Conservation (phyloP, 2,113 vertebrate genomes). For the Sylvia atricapilla region DNA sequence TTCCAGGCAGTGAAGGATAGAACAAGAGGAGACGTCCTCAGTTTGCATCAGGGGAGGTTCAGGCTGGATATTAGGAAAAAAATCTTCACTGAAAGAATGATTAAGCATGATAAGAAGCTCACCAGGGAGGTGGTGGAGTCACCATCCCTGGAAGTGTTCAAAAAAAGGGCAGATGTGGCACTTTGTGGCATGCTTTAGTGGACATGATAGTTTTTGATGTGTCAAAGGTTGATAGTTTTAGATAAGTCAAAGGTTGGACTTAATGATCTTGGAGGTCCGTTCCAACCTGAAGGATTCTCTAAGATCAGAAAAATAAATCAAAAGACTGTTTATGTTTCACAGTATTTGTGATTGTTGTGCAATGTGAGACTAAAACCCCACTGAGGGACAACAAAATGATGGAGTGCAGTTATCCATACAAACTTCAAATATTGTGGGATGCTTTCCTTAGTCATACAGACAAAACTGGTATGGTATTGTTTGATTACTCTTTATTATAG, state of each 20-base stretch:
- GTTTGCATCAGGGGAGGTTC: too few relatives aligned
- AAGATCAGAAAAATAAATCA: not conserved
- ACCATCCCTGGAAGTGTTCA: not conserved
- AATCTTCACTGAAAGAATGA: too few relatives aligned
- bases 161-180: not conserved
- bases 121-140: not conserved
- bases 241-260: not conserved
- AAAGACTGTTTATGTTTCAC: not conserved
- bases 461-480: not conserved
- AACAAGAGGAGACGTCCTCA: not conserved
- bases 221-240: not conserved
- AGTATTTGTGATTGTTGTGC: not conserved
- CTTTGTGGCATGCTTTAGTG: not conserved
- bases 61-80: not conserved
- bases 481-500: not conserved
- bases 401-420: not conserved
- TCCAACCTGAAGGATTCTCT: not conserved
- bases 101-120: not conserved
- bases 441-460: not conserved
- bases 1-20: not conserved
- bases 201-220: not conserved
- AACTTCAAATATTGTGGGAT: not conserved
- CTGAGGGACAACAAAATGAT: not conserved
- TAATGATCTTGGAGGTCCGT: not conserved
- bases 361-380: not conserved